Percentiles rank a stretch among this genome's conserved stretches.
These are phyloP conservation scores for Cairina moschata DNA, from an alignment of 2,113 vertebrate species.

Conservation along the genomic window DNA sequence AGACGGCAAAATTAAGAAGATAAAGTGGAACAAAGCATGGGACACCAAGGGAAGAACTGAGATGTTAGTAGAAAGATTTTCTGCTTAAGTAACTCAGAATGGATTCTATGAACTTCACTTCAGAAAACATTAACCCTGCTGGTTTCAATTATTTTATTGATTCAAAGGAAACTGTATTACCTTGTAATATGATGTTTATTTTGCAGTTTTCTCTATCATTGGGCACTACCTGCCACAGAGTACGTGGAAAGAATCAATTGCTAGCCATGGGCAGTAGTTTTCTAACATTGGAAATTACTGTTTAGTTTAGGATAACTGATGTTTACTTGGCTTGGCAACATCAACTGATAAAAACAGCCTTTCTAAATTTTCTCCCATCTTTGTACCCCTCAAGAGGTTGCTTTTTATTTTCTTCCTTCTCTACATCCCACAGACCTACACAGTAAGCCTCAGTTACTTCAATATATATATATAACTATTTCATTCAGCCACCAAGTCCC, in stretches of 20 bases:
- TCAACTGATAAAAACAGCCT: neutral
- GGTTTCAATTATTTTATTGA: neutral
- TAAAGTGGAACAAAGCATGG: constrained; percentile 13
- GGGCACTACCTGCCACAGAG: neutral
- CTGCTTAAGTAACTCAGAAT: constrained; percentile 33
- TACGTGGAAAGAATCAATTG: neutral
- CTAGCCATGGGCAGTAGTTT: neutral
- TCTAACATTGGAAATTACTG: neutral
- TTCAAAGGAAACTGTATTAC: neutral
- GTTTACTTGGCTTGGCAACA: neutral
- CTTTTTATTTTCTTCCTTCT: neutral
- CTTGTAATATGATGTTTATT: neutral
- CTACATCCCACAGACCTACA: neutral
- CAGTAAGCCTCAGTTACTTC: neutral
- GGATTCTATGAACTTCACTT: neutral
- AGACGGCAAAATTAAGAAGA: constrained; percentile 29
- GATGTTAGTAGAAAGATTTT: constrained; percentile 25
- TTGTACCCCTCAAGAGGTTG: neutral
- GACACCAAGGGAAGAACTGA: neutral
- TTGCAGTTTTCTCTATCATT: neutral
- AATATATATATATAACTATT: neutral
- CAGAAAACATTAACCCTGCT: constrained; percentile 22
- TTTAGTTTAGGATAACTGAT: neutral
- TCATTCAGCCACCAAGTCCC: neutral
- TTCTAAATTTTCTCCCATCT: neutral